phyloP scores from a whole-genome alignment of 2,888 invertebrate species.

The Trachelus troglodyta region DNA sequence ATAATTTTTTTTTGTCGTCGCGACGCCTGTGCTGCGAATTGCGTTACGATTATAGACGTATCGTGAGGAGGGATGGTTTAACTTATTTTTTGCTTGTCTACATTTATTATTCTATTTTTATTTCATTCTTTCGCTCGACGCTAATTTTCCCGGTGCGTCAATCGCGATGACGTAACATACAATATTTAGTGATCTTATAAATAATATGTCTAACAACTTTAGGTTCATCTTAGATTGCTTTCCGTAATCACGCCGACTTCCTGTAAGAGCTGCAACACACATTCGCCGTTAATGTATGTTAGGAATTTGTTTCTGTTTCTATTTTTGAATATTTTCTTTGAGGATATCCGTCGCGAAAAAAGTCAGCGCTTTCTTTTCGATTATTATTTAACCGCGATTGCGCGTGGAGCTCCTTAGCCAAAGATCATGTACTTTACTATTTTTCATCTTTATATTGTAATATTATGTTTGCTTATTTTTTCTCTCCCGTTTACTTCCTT shows the following conservation, averaged over 20 bases:
- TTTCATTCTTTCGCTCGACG: not conserved
- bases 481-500: not conserved
- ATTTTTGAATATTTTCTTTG: not conserved
- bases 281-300: not conserved
- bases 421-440: constrained; percentile 52
- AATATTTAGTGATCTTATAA: constrained; percentile 59
- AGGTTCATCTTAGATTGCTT: constrained; percentile 63
- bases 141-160: not conserved
- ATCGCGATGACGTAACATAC: constrained; percentile 47
- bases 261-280: constrained; percentile 31
- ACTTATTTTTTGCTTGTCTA: not conserved
- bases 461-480: constrained; percentile 38
- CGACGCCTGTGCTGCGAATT: not conserved
- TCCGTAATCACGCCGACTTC: constrained; percentile 58
- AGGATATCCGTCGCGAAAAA: too few species aligned
- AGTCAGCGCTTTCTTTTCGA: not conserved
- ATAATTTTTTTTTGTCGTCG: not conserved
- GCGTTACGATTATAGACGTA: not conserved
- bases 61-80: not conserved
- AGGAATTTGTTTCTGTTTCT: not conserved
- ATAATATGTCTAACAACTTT: constrained; percentile 64
- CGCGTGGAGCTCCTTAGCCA: constrained; percentile 42
- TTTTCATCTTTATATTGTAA: constrained; percentile 43
- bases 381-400: constrained; percentile 23
- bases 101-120: not conserved